Evolutionary conservation across 2,888 invertebrate genomes (phyloP).

Genomic region (Macrophya annulata): DNA sequence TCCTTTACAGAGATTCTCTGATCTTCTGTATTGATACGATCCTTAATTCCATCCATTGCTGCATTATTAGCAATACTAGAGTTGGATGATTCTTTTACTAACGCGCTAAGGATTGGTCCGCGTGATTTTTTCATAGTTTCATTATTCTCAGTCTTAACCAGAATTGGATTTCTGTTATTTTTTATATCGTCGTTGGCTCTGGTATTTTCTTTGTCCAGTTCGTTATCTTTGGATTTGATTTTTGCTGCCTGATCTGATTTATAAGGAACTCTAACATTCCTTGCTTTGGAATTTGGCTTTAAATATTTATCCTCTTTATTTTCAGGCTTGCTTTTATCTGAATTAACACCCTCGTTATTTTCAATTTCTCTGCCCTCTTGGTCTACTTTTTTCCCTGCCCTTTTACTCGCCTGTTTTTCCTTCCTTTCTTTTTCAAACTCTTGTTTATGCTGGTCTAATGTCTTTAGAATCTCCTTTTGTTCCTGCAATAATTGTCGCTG

Average conservation of each 20-base stretch:
- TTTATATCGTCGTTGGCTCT: background rate
- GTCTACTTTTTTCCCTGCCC: conserved; percentile 48
- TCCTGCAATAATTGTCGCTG: conserved; percentile 86
- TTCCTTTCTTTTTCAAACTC: conserved; percentile 73
- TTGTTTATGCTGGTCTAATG: conserved; percentile 83
- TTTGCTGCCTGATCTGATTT: conserved; percentile 56
- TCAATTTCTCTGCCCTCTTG: conserved; percentile 2
- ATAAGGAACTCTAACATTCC: conserved; percentile 62
- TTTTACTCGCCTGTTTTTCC: conserved; percentile 60
- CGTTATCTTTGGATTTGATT: conserved; percentile 71
- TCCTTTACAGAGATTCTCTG: background rate
- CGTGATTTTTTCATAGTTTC: conserved; percentile 35
- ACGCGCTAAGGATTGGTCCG: conserved; percentile 34
- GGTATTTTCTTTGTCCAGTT: conserved; percentile 69
- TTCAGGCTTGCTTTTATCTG: conserved; percentile 68
- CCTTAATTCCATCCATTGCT: background rate
- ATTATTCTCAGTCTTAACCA: conserved; percentile 57
- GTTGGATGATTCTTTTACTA: conserved; percentile 14
- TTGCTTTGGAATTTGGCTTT: conserved; percentile 62
- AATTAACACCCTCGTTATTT: conserved; percentile 57
- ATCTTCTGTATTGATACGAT: background rate
- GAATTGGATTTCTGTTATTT: conserved; percentile 68
- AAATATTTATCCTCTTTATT: conserved; percentile 65
- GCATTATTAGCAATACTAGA: conserved; percentile 26
- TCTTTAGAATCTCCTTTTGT: conserved; percentile 84